phyloP scores from a whole-genome alignment of 2,113 vertebrate species.

The Eupsittula cactorum region DNA sequence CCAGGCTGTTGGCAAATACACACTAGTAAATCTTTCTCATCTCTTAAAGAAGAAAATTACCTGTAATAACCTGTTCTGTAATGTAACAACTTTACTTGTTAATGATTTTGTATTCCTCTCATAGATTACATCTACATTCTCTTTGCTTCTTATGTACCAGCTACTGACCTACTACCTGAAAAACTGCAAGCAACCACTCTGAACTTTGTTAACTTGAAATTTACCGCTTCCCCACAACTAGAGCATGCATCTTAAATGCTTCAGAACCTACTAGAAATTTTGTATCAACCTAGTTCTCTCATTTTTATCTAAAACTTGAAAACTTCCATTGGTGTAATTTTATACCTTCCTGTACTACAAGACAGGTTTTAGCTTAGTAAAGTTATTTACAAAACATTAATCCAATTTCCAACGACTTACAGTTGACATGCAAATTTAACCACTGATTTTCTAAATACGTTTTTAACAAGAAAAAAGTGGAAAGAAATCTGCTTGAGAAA shows the following conservation, averaged over 20 bases:
- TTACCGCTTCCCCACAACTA: background rate
- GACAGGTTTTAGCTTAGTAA: background rate
- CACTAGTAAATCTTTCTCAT: background rate
- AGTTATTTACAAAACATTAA: background rate
- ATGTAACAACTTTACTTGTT: background rate
- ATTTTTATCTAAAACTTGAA: background rate
- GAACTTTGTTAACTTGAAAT: fast-evolving
- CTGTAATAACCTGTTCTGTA: background rate
- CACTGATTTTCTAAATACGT: background rate
- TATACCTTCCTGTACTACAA: background rate
- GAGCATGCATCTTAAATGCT: background rate
- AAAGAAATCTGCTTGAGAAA: background rate
- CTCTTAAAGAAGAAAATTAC: background rate
- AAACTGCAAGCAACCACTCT: background rate
- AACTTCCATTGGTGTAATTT: background rate
- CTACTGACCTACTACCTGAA: background rate
- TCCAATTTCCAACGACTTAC: background rate
- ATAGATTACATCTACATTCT: background rate
- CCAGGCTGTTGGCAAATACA: background rate
- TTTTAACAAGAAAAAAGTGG: background rate
- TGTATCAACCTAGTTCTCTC: background rate
- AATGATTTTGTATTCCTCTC: background rate
- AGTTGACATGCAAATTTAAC: background rate
- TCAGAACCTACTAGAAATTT: background rate
- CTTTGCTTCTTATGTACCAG: background rate